Conservation (phyloP, 2,113 vertebrate species). For the Merops nubicus region DNA sequence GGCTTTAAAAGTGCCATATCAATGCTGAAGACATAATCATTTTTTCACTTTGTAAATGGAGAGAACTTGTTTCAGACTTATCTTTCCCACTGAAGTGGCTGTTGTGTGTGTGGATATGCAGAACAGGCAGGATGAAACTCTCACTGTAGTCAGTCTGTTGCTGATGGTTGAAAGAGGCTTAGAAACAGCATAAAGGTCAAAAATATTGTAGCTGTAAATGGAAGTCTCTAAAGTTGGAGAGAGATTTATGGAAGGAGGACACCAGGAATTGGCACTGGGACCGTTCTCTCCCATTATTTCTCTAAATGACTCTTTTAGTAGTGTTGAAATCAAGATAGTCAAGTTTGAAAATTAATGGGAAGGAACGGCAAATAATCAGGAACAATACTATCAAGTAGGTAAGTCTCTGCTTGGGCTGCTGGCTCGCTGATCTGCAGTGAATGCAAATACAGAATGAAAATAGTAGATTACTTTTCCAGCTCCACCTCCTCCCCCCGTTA, state of each 20-base stretch:
- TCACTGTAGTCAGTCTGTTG: not conserved
- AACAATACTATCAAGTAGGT: not conserved
- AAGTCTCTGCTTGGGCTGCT: not conserved
- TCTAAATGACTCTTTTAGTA: conserved; percentile 14
- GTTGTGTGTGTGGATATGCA: not conserved
- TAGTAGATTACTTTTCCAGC: not conserved
- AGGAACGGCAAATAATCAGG: conserved; percentile 56
- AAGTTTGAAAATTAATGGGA: conserved; percentile 44
- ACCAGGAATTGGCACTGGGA: not conserved
- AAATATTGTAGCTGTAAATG: conserved; percentile 44
- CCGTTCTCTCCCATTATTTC: conserved; percentile 39
- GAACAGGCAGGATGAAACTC: not conserved
- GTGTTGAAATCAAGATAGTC: conserved; percentile 25
- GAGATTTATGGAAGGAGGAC: conserved; percentile 16
- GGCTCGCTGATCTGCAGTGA: not conserved
- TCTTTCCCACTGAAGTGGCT: not conserved
- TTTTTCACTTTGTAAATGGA: not conserved
- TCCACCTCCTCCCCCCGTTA: not conserved
- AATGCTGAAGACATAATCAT: not conserved
- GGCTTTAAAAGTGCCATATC: not conserved
- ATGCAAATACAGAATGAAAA: not conserved
- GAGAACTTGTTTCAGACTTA: not conserved
- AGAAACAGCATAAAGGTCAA: conserved; percentile 52
- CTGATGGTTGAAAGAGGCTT: not conserved
- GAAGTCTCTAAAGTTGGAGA: conserved; percentile 9